Base-by-base conservation (phyloP, 2,888 invertebrate species). In the Ceraclea dissimilis region DNA sequence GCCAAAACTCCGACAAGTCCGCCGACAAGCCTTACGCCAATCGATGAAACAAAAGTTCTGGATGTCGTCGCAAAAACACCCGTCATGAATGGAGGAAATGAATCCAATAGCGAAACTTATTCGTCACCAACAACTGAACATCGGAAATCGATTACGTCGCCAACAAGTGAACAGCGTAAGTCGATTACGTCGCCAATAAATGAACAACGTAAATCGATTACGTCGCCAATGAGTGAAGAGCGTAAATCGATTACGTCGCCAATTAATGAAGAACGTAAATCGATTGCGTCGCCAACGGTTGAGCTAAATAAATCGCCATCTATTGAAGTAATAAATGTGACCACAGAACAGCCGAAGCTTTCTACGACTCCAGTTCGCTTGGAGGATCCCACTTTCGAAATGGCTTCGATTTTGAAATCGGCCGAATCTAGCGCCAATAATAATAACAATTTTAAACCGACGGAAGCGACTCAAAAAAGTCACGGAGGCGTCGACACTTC, bases 401-500 rank as follows among this genome's bases (percentile, higher is more conserved):
- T 73, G 65, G 75, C 75, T 20, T 13, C 58, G 11, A 51, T 55
- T 18, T 53, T 56, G 6, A 51, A 51, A 47, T 20, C 47, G 2
- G 11, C 39, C 13, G 26, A 26, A 26, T n/a, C 39, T 16, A 16
- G 16, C 16, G 13, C 16, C 4, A 39, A 39, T 39, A 13, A 13
- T 13, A 39, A n/a, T n/a, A 39, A 76, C 2, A 67, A 74, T n/a
- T 76, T 76, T 62, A 77, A 76, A 63, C 70, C 76, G 13, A 73
- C 70, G 65, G 72, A 76, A 66, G 75, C 76, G 19, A 76, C 76
- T 44, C 79, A 78, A 63, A 71, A 74, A 51, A 79, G 77, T 26
- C 80, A 81, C 22, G 79, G 80, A 16, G 79, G 80, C n/a, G 74
- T 81, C 17, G 81, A 81, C 63, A 82, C 74, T 1, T 74, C 75